Conservation (phyloP, 2,113 vertebrate species). For the Calonectris borealis region DNA sequence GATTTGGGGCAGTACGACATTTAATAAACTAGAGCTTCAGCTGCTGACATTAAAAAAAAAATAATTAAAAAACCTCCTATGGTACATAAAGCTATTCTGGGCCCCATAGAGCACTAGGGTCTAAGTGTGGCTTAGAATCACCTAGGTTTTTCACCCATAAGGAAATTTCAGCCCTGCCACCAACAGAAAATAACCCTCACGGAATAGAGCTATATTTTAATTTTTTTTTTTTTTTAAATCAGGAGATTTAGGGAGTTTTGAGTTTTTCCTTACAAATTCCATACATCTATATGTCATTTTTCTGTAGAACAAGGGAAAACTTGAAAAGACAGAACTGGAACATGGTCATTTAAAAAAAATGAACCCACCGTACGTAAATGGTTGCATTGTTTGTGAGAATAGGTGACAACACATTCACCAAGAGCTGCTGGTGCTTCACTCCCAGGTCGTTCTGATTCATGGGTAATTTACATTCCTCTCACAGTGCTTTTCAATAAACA, state of each 20-base stretch:
- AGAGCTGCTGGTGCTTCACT: not conserved
- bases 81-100: not conserved
- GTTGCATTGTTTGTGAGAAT: not conserved
- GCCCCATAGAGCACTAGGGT: not conserved
- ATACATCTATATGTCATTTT: not conserved
- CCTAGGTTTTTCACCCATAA: not conserved
- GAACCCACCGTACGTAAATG: not conserved
- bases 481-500: slow-evolving; percentile 41
- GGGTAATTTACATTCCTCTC: slow-evolving; percentile 5
- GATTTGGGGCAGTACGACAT: not conserved
- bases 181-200: not conserved
- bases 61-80: not conserved
- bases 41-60: not conserved
- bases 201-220: not conserved
- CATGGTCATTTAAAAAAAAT: not conserved
- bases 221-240: not conserved
- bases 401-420: not conserved
- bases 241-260: not conserved
- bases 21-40: not conserved
- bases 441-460: not conserved
- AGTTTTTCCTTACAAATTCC: not conserved
- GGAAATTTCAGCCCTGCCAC: not conserved
- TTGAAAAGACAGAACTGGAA: not conserved
- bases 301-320: not conserved
- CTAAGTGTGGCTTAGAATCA: not conserved